Conservation (phyloP, 2,797 vertebrate genomes). For the Pangasius mekongensis region DNA sequence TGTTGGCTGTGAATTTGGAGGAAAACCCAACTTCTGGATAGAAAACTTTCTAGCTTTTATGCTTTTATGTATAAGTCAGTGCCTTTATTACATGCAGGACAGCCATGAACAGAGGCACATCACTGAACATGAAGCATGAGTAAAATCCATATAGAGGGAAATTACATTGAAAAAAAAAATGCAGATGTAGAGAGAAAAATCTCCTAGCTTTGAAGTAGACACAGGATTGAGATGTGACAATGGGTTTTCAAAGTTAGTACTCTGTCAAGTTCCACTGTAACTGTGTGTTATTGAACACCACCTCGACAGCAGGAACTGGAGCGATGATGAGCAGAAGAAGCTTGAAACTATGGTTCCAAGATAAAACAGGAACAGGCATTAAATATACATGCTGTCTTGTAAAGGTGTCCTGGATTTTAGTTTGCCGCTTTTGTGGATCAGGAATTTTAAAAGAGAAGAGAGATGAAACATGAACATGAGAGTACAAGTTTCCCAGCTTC, state of each 20-base stretch:
- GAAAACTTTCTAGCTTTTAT: not conserved
- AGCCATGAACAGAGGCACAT: slow-evolving; percentile 51
- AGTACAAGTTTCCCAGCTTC: slow-evolving; percentile 31
- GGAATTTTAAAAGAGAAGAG: slow-evolving; percentile 64
- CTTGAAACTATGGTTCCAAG: slow-evolving; percentile 65
- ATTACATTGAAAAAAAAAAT: slow-evolving; percentile 52
- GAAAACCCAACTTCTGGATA: not conserved
- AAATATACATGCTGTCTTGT: slow-evolving; percentile 75
- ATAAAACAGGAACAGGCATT: slow-evolving; percentile 77
- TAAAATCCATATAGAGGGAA: slow-evolving; percentile 43
- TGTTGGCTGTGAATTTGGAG: not conserved
- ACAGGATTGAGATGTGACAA: slow-evolving; percentile 79
- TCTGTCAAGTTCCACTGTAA: slow-evolving; percentile 76
- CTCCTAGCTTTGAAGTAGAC: slow-evolving; percentile 75
- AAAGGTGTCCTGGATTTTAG: slow-evolving; percentile 69
- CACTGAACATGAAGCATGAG: slow-evolving; percentile 24
- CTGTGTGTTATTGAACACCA: slow-evolving; percentile 71
- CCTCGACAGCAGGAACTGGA: slow-evolving; percentile 67
- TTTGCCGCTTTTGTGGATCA: slow-evolving; percentile 66
- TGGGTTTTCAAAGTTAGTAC: slow-evolving; percentile 78
- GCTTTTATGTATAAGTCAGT: not conserved
- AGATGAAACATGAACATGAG: slow-evolving; percentile 38
- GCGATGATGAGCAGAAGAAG: slow-evolving; percentile 47
- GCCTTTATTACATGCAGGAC: slow-evolving; percentile 42
- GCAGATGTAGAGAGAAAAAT: slow-evolving; percentile 29